Conservation (phyloP, 53 echinoderm and acorn worm species). For the Astropecten irregularis region DNA sequence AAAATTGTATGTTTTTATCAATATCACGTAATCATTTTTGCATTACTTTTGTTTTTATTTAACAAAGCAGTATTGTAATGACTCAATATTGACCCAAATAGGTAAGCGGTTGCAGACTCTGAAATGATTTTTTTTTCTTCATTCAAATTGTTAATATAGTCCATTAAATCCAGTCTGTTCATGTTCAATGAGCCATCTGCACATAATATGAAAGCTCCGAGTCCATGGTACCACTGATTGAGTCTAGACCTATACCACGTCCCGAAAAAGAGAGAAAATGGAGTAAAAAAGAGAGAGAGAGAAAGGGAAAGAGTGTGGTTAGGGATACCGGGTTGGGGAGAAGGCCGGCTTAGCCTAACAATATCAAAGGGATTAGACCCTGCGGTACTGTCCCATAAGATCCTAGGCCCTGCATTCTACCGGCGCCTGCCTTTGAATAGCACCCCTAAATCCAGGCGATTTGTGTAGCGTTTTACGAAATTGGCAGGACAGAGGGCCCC, state of each 20-base stretch:
- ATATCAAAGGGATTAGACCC: conserved; percentile 45
- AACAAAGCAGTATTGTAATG: too few species aligned
- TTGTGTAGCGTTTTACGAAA: conserved; percentile 63
- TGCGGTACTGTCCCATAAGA: conserved; percentile 34
- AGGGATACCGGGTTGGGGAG: too few species aligned
- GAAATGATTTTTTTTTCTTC: too few species aligned
- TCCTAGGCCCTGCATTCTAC: conserved; percentile 3
- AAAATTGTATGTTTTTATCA: too few species aligned
- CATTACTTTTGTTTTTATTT: too few species aligned
- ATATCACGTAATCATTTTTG: too few species aligned
- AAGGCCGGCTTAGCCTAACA: conserved; percentile 44
- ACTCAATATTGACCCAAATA: too few species aligned
- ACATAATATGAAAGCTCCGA: conserved; percentile 19
- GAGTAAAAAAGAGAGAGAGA: too few species aligned
- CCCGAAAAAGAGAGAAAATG: conserved; percentile 6
- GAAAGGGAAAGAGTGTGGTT: too few species aligned
- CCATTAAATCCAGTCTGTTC: conserved; percentile 22
- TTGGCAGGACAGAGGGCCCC: conserved; percentile 40
- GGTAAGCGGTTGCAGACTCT: too few species aligned
- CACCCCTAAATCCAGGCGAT: conserved; percentile 49
- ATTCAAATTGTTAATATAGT: too few species aligned
- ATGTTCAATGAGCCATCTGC: too few species aligned
- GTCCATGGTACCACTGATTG: conserved; percentile 15
- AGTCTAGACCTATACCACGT: background rate
- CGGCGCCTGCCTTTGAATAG: conserved; percentile 38